Evolutionary conservation across 2,113 vertebrate genomes (phyloP).

Genomic region (Toxostoma redivivum): DNA sequence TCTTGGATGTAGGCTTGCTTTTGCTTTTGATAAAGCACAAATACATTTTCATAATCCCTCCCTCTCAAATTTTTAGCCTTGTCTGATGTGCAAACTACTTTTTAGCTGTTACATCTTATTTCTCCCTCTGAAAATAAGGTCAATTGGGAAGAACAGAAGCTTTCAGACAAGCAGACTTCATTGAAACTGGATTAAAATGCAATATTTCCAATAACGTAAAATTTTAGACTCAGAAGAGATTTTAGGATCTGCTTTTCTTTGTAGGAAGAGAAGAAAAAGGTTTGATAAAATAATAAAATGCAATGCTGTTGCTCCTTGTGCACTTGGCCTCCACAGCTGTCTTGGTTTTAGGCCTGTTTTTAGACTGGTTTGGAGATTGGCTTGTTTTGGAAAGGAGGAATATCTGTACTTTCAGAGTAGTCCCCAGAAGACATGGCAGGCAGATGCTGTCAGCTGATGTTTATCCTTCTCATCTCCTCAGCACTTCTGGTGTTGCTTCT

Average conservation of each 20-base stretch:
- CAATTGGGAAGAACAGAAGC: not conserved
- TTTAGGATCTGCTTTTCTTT: not conserved
- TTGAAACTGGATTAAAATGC: not conserved
- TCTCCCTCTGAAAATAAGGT: not conserved
- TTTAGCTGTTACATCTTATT: not conserved
- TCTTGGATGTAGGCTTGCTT: not conserved
- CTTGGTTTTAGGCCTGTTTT: not conserved
- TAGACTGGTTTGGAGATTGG: not conserved
- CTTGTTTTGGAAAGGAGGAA: not conserved
- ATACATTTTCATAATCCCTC: not conserved
- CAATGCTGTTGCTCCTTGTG: not conserved
- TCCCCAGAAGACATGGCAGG: not conserved
- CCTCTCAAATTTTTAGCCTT: not conserved
- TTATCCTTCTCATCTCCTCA: not conserved
- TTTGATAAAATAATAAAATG: not conserved
- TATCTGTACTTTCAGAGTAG: not conserved
- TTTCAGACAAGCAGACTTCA: not conserved
- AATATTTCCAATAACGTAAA: not conserved
- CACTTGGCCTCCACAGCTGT: not conserved
- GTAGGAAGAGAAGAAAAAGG: not conserved
- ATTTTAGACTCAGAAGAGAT: fast-evolving
- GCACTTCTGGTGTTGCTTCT: not conserved
- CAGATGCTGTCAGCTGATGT: not conserved
- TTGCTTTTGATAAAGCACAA: not conserved
- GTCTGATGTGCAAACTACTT: not conserved